Conservation (phyloP, 2,888 invertebrate species). For the Caenorhabditis plicata region DNA sequence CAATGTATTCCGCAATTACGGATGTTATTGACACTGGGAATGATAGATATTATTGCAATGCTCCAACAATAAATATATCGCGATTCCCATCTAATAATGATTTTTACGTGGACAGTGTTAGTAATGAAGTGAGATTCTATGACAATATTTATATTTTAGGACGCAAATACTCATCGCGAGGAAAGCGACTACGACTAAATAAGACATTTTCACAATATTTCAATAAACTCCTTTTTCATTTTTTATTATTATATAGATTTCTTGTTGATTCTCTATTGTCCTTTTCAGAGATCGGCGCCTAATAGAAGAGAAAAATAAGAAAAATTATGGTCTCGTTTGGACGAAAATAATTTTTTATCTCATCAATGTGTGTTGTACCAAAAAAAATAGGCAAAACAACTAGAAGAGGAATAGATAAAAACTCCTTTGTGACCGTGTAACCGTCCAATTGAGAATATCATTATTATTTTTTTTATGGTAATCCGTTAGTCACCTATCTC, state of each 20-base stretch:
- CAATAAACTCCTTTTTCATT: too few relatives aligned
- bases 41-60: too few relatives aligned
- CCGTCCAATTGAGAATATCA: background rate
- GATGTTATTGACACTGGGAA: slow-evolving; percentile 45
- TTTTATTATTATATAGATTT: background rate
- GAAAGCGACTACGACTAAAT: slow-evolving; percentile 20
- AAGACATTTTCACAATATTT: too few relatives aligned
- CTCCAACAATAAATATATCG: too few relatives aligned
- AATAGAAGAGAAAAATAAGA: too few relatives aligned
- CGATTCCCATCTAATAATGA: too few relatives aligned
- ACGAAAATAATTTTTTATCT: too few relatives aligned
- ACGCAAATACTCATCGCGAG: slow-evolving; percentile 1
- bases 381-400: background rate
- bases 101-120: slow-evolving; percentile 9
- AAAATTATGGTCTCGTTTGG: too few relatives aligned
- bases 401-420: background rate
- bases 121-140: background rate
- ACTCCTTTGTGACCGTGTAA: too few relatives aligned
- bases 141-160: slow-evolving; percentile 3
- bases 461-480: background rate
- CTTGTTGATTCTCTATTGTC: background rate
- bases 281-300: too few relatives aligned
- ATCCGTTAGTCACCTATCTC: too few relatives aligned
- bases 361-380: too few relatives aligned
- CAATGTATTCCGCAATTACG: slow-evolving; percentile 51